Base-by-base conservation (phyloP, 2,797 vertebrate genomes). In the Sciurus carolinensis region DNA sequence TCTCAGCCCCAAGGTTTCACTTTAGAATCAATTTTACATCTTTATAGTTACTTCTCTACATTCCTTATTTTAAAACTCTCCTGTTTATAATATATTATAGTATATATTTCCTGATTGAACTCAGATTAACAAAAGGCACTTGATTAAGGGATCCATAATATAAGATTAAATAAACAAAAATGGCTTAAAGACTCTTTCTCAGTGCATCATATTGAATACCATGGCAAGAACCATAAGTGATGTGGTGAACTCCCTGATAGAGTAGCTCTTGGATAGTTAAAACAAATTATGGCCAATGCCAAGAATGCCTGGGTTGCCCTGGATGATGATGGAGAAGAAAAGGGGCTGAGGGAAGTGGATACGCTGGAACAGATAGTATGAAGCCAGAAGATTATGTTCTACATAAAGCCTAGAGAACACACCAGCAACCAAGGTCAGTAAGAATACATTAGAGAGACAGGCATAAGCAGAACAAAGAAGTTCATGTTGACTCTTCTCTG, bases 101-200 rank as follows among this genome's bases (percentile, higher is more conserved):
- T 73, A 81, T 59, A 54, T 86, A 26, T 88, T 91, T 93, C 79
- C 30, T 95, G n/a, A 91, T 73, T 93, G 47, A 62, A 82, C 20
- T 7, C 26, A 69, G 33, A 75, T 17, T 72, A 36, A 83, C 84
- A 80, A 87, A 87, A 90, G 14, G 24, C 50, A 85, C 44, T 44
- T 88, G 18, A 90, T 89, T 28, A 83, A 73, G 66, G 26, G 42
- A 93, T 88, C 13, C 8, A 42, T 26, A 95, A 64, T 44, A 39
- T 77, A 52, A 87, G 62, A 88, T 71, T 87, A 93, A 81, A 71
- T 64, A 39, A 96, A 4, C 26, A 83, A 94, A 69, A 44, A 62
- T 39, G 24, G 22, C 11, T 81, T 81, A 4, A 62, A 39, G 30
- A 66, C 1, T 76, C 1, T 76, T 36, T 75, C 20, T 77, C n/a